A percentile compares a stretch with the other conserved stretches of the same genome.
Conservation (phyloP, 2,888 invertebrate genomes). For the Mellilla xanthometata region DNA sequence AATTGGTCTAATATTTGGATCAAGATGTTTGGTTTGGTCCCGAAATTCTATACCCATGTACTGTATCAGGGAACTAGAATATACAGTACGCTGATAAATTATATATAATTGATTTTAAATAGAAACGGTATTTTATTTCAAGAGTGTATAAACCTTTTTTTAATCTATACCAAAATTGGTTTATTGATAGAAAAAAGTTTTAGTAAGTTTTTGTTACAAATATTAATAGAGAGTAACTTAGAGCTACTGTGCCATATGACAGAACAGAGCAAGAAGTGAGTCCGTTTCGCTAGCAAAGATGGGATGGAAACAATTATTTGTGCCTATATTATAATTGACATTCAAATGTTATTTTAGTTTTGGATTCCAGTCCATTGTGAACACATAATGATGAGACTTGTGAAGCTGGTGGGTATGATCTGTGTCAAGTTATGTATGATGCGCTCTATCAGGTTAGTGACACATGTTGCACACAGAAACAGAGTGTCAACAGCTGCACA, state of each 20-base stretch:
- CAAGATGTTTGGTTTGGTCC: no score
- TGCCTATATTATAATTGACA: not conserved
- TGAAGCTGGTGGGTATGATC: constrained; percentile 55
- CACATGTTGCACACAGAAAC: constrained; percentile 77
- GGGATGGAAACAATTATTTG: constrained; percentile 4
- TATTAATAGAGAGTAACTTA: not conserved
- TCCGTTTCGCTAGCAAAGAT: constrained; percentile 18
- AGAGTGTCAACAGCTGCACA: constrained; percentile 73
- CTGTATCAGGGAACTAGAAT: no score
- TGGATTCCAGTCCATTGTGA: constrained; percentile 22
- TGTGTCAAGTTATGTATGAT: constrained; percentile 40
- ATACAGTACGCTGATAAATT: no score
- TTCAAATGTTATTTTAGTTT: constrained; percentile 7
- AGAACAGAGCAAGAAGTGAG: constrained; percentile 8
- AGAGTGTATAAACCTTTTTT: no score
- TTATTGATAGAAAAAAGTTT: no score
- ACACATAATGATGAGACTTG: constrained; percentile 36
- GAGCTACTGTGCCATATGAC: constrained; percentile 13
- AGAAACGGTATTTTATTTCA: no score
- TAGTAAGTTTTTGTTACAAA: no score
- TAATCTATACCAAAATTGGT: no score
- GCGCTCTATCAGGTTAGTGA: constrained; percentile 69
- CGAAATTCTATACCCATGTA: no score
- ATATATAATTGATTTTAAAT: no score
- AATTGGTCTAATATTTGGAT: no score